Percentiles rank a stretch among this genome's conserved stretches.
Conservation (phyloP, 1,140 invertebrate genomes). For the Nylanderia fulva region DNA sequence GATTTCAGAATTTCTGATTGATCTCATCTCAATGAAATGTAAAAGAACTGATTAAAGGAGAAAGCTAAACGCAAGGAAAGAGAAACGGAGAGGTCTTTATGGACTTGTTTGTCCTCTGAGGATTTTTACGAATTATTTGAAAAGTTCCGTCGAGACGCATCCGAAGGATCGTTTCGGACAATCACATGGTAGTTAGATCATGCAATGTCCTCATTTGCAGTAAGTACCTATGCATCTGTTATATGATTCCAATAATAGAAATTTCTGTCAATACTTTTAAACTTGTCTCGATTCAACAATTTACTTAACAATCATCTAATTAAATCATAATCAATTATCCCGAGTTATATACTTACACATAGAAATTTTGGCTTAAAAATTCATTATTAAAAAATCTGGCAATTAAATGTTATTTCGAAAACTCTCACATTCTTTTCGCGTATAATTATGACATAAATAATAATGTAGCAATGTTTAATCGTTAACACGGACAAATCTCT, state of each 20-base stretch:
- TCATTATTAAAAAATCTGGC: not conserved
- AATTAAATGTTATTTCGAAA: not conserved
- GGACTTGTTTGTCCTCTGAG: slow-evolving; percentile 77
- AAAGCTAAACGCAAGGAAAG: slow-evolving; percentile 25
- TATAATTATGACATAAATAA: not conserved
- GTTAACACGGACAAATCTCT: not conserved
- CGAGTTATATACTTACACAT: not conserved
- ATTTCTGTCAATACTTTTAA: slow-evolving; percentile 6
- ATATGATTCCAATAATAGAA: slow-evolving; percentile 36
- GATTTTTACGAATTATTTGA: slow-evolving; percentile 77
- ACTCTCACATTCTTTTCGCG: not conserved
- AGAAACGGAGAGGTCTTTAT: slow-evolving; percentile 72
- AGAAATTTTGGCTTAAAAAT: not conserved
- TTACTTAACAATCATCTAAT: not conserved
- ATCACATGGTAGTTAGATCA: slow-evolving; percentile 67
- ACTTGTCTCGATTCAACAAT: not conserved
- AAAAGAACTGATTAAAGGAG: slow-evolving; percentile 60
- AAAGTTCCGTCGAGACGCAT: slow-evolving; percentile 71
- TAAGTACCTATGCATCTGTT: slow-evolving; percentile 56
- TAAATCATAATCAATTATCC: not conserved
- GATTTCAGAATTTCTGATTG: slow-evolving; percentile 15
- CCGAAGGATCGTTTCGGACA: slow-evolving; percentile 66
- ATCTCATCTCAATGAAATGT: slow-evolving; percentile 64
- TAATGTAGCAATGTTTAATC: not conserved
- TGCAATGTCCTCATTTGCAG: slow-evolving; percentile 60